Percentiles rank a stretch among this genome's conserved stretches.
These are phyloP conservation scores for Hemitrygon akajei DNA, from an alignment of 2,797 vertebrate species.

Conservation along the genomic window DNA sequence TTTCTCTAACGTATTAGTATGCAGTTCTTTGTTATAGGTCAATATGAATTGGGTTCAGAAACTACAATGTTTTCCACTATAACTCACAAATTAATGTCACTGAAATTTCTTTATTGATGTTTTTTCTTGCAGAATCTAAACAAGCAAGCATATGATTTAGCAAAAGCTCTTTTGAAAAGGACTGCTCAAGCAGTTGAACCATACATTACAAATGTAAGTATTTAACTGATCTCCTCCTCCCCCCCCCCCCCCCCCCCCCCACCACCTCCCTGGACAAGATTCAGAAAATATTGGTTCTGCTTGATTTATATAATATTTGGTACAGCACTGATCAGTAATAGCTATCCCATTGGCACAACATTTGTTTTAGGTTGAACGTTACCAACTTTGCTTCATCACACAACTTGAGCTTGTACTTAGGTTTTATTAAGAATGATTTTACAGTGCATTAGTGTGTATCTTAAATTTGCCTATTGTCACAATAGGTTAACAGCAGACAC, in stretches of 20 bases:
- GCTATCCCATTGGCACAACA: neutral
- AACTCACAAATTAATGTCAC: neutral
- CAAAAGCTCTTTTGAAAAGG: conserved; percentile 94
- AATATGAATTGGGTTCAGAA: neutral
- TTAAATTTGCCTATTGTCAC: too few species aligned
- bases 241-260: too few species aligned
- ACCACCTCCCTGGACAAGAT: too few species aligned
- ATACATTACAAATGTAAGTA: conserved; percentile 95
- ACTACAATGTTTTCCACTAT: neutral
- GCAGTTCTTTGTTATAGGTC: neutral
- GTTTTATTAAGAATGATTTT: neutral
- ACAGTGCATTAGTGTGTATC: neutral
- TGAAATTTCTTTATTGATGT: neutral
- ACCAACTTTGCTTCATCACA: neutral
- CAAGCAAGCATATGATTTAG: conserved; percentile 95
- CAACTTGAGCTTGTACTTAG: too few species aligned
- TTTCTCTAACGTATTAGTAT: neutral
- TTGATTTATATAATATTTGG: neutral
- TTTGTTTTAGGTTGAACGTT: neutral
- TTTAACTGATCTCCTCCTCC: neutral
- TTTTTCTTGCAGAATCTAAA: conserved; percentile 79
- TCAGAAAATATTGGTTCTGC: neutral
- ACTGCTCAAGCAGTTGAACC: conserved; percentile 95
- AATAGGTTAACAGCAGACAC: too few species aligned
- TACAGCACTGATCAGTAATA: neutral